Evolutionary conservation across 2,797 vertebrate genomes (phyloP).

Genomic region (Anomalospiza imberbis): DNA sequence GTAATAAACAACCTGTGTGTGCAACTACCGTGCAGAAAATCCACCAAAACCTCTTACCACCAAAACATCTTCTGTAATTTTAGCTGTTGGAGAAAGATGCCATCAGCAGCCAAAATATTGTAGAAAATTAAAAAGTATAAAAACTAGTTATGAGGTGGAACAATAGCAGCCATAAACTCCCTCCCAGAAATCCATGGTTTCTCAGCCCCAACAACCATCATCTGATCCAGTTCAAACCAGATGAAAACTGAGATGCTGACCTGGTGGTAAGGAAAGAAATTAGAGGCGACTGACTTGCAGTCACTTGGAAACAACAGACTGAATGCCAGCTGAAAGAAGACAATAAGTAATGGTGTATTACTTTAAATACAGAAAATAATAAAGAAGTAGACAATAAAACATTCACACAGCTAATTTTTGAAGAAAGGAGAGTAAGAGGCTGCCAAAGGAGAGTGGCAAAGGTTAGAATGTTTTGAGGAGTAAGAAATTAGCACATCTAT

Average conservation of each 20-base stretch:
- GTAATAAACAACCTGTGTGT: neutral
- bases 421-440: neutral
- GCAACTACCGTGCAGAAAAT: neutral
- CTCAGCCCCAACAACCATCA: neutral
- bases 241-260: neutral
- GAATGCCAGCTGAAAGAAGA: neutral
- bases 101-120: neutral
- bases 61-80: accelerated
- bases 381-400: neutral
- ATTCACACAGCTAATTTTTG: neutral
- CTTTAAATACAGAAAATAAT: neutral
- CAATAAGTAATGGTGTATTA: neutral
- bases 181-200: neutral
- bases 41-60: neutral
- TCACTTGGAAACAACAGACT: neutral
- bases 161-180: neutral
- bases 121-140: neutral
- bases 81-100: neutral
- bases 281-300: neutral
- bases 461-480: neutral
- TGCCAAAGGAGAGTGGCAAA: neutral
- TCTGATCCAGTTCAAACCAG: neutral
- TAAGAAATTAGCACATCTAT: slow-evolving; percentile 7
- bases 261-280: neutral
- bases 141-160: neutral